Conservation (phyloP, 2,113 vertebrate genomes). For the Bubo blakistoni region DNA sequence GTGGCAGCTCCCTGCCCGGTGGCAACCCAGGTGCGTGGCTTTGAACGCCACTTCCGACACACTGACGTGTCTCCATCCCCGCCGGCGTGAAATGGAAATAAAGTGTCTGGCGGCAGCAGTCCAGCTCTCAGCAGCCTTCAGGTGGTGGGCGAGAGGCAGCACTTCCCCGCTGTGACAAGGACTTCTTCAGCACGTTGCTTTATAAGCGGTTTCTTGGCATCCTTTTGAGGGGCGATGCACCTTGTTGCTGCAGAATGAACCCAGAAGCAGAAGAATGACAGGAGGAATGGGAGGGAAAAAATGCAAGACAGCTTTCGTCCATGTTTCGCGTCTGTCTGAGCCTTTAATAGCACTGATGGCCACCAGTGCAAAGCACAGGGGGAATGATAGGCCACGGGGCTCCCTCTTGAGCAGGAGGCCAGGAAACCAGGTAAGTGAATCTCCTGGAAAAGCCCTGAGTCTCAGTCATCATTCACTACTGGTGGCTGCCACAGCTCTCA, state of each 20-base stretch:
- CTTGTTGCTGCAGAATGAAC: background rate
- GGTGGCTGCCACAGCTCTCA: background rate
- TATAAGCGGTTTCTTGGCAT: background rate
- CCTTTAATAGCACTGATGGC: background rate
- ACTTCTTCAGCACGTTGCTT: background rate
- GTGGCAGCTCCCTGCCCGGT: background rate
- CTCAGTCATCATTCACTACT: background rate
- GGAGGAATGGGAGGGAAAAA: background rate
- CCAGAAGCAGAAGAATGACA: background rate
- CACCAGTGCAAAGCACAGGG: background rate
- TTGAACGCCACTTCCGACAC: background rate
- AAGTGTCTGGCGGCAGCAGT: background rate
- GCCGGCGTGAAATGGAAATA: background rate
- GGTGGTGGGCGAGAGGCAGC: background rate
- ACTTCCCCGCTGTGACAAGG: fast-evolving
- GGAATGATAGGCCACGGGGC: background rate
- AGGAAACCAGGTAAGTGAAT: too few species aligned
- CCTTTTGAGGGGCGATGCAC: background rate
- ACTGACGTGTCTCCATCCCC: fast-evolving
- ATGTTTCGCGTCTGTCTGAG: background rate
- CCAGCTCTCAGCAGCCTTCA: background rate
- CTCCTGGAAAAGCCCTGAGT: background rate
- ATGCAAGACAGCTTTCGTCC: background rate
- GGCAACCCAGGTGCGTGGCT: fast-evolving
- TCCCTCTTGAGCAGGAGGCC: background rate